Conservation (phyloP, 2,113 vertebrate genomes). For the Sardina pilchardus region DNA sequence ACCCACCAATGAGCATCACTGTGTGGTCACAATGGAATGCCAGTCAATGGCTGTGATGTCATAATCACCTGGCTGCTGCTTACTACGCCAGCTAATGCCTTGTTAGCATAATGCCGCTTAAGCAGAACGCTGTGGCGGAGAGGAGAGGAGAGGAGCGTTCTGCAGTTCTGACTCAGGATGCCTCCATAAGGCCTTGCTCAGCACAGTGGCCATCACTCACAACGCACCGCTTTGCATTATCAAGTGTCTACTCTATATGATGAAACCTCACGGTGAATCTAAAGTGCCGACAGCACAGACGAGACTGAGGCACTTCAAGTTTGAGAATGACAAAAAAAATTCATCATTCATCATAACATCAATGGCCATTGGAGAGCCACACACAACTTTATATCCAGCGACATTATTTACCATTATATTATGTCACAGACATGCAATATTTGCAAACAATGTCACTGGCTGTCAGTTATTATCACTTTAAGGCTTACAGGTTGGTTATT, state of each 20-base stretch:
- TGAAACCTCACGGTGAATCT: background rate
- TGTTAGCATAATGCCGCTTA: conserved; percentile 38
- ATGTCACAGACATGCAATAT: background rate
- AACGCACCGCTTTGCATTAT: background rate
- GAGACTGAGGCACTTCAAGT: background rate
- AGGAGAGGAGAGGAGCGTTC: background rate
- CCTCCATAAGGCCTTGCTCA: background rate
- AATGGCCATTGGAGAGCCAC: background rate
- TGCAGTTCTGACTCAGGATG: conserved; percentile 33
- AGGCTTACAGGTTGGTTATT: background rate
- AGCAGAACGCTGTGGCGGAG: conserved; percentile 9
- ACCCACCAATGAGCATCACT: background rate
- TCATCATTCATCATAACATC: background rate
- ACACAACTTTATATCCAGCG: background rate
- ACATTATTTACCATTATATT: background rate
- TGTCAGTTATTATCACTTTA: background rate
- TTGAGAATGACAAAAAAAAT: background rate
- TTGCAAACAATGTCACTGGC: background rate
- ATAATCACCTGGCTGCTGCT: conserved; percentile 38
- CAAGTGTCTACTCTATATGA: background rate
- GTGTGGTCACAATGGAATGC: background rate
- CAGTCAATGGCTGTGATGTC: conserved; percentile 27
- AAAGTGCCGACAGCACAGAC: background rate
- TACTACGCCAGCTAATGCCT: conserved; percentile 45
- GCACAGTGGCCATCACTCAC: background rate